A percentile compares a stretch with the other conserved stretches of the same genome.
phyloP scores from a whole-genome alignment of 1,140 invertebrate species.

The Drosophila rhopaloa region DNA sequence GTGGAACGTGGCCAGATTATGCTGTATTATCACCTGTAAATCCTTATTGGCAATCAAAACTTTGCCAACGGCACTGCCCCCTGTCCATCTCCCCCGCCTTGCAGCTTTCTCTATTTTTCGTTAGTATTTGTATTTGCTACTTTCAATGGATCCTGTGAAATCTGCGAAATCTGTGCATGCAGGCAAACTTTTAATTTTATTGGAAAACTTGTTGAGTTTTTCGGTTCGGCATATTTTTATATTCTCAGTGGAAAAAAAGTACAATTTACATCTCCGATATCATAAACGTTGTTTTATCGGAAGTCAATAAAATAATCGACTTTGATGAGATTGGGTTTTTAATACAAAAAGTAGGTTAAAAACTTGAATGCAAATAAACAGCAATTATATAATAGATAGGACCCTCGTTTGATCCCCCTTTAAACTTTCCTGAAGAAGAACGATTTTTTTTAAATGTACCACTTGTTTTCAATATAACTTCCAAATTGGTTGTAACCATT shows the following conservation, averaged over 20 bases:
- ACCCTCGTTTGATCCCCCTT: no score
- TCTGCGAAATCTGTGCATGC: conserved; percentile 71
- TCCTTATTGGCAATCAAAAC: conserved; percentile 83
- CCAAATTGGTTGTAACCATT: no score
- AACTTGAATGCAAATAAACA: no score
- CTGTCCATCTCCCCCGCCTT: not conserved
- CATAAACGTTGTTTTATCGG: not conserved
- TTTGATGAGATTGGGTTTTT: not conserved
- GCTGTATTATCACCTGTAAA: conserved; percentile 83
- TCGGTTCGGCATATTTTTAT: conserved; percentile 19
- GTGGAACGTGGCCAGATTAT: conserved; percentile 77
- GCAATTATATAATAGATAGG: no score
- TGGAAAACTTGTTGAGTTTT: conserved; percentile 73
- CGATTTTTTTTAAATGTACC: no score
- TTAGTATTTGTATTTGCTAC: conserved; percentile 72
- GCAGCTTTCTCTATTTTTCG: conserved; percentile 18
- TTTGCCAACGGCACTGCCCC: conserved; percentile 37
- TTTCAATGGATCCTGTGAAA: conserved; percentile 70
- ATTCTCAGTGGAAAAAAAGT: conserved; percentile 4
- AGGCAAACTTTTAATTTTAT: conserved; percentile 82
- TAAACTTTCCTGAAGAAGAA: no score
- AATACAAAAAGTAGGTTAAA: not conserved
- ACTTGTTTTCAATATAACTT: no score
- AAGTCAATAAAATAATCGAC: not conserved
- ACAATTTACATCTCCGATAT: not conserved